Evolutionary conservation across 1,140 invertebrate genomes (phyloP).

Genomic region (Drosophila athabasca): DNA sequence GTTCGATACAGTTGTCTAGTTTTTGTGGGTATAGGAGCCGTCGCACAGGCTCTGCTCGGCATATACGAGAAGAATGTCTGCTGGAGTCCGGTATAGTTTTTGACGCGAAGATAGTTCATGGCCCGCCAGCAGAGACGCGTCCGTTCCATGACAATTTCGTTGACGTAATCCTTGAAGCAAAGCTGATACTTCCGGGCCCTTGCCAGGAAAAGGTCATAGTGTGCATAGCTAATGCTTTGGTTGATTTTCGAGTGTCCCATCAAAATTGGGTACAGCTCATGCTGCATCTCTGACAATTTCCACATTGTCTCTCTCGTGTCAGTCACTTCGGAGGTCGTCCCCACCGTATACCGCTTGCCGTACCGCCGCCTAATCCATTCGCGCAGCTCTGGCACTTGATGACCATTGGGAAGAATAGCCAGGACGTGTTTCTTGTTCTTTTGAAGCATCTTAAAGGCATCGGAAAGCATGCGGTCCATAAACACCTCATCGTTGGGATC

Average conservation of each 20-base stretch:
- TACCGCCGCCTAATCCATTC: conserved; percentile 24
- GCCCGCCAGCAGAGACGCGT: conserved; percentile 20
- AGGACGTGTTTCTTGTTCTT: conserved; percentile 17
- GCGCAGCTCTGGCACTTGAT: conserved; percentile 16
- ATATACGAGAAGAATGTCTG: conserved; percentile 24
- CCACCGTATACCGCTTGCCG: conserved; percentile 20
- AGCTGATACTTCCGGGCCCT: background rate
- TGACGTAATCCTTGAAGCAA: conserved; percentile 3
- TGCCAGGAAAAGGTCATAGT: background rate
- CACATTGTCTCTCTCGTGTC: background rate
- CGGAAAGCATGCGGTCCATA: conserved; percentile 29
- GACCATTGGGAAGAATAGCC: conserved; percentile 7
- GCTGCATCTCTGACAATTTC: conserved; percentile 8
- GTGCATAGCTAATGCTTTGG: background rate
- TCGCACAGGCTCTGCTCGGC: background rate
- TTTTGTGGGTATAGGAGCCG: background rate
- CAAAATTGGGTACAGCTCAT: background rate
- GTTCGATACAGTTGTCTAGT: background rate
- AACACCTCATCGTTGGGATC: conserved; percentile 22
- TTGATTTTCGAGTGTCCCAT: background rate
- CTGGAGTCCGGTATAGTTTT: conserved; percentile 4
- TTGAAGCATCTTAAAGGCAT: conserved; percentile 6
- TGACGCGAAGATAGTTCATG: conserved; percentile 5
- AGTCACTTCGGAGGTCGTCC: background rate
- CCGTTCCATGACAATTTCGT: conserved; percentile 11